These are phyloP conservation scores for Diplosoma virens DNA, from an alignment of 23 tunicate species.

Conservation along the genomic window DNA sequence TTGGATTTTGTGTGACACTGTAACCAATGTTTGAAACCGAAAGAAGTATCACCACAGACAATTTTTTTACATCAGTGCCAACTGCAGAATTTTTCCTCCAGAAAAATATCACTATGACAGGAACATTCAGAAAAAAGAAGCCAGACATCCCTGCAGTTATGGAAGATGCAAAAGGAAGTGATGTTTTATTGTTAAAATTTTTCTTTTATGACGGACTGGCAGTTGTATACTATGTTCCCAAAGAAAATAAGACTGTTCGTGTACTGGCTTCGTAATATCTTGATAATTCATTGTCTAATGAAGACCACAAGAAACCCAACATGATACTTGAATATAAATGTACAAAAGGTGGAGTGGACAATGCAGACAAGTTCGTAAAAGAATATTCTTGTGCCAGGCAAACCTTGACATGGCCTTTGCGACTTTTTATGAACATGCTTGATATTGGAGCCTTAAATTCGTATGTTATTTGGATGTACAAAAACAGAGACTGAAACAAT, in stretches of 20 bases:
- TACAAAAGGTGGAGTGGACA: background rate
- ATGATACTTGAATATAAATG: constrained; percentile 17
- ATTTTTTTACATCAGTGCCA: constrained; percentile 31
- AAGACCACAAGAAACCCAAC: constrained; percentile 29
- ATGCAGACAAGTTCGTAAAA: constrained; percentile 35
- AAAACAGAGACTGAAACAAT: constrained; percentile 27
- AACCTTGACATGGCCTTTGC: constrained; percentile 11
- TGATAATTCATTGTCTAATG: constrained; percentile 31
- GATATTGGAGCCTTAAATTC: constrained; percentile 23
- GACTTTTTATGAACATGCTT: constrained; percentile 30
- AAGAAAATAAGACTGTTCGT: constrained; percentile 19
- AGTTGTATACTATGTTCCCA: constrained; percentile 9
- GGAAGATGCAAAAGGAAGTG: constrained; percentile 24
- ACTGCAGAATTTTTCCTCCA: constrained; percentile 19
- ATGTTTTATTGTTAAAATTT: constrained; percentile 19
- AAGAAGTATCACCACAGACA: constrained; percentile 27
- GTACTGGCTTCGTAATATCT: constrained; percentile 15
- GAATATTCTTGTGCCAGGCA: constrained; percentile 33
- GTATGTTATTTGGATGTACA: constrained; percentile 11
- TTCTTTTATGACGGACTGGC: constrained; percentile 15
- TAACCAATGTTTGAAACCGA: constrained; percentile 28
- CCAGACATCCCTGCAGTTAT: constrained; percentile 28
- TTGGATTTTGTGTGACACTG: constrained; percentile 27
- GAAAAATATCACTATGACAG: constrained; percentile 23
- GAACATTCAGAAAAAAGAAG: constrained; percentile 11